Evolutionary conservation across 2,888 invertebrate genomes (phyloP).

Genomic region (Sicus ferrugineus): DNA sequence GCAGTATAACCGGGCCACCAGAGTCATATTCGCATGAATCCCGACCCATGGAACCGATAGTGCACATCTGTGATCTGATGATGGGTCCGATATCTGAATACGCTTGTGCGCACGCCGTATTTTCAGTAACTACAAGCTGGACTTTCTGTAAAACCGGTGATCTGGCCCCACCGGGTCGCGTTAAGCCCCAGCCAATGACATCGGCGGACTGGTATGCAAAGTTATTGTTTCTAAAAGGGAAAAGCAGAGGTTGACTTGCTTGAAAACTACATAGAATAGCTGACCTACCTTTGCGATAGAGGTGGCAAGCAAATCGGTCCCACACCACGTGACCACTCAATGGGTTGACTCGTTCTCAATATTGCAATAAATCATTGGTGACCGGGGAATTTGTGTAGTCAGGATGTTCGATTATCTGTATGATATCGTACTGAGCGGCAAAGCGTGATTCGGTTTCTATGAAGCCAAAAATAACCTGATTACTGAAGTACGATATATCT

Average conservation of each 20-base stretch:
- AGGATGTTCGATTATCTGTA: slow-evolving; percentile 49
- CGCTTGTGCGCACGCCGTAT: slow-evolving; percentile 43
- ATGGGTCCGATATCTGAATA: slow-evolving; percentile 40
- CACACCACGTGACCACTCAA: slow-evolving; percentile 66
- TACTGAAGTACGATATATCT: background rate
- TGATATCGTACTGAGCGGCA: slow-evolving; percentile 52
- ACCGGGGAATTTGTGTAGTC: slow-evolving; percentile 42
- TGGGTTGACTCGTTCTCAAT: slow-evolving; percentile 60
- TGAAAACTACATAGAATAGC: background rate
- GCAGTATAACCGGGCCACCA: slow-evolving; percentile 67
- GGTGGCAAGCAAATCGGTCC: slow-evolving; percentile 71
- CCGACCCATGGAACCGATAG: slow-evolving; percentile 50
- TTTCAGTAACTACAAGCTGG: slow-evolving; percentile 57
- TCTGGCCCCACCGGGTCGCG: slow-evolving; percentile 64
- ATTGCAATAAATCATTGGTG: slow-evolving; percentile 69
- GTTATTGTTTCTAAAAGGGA: slow-evolving; percentile 38
- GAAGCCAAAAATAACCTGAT: background rate
- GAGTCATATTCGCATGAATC: slow-evolving; percentile 68
- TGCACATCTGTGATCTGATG: slow-evolving; percentile 48
- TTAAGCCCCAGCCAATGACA: slow-evolving; percentile 67
- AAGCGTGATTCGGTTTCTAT: slow-evolving; percentile 37
- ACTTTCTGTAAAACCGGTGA: slow-evolving; percentile 67
- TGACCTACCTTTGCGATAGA: background rate
- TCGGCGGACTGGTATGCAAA: slow-evolving; percentile 48
- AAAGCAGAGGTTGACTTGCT: background rate